Percentiles rank a stretch among this genome's conserved stretches.
Evolutionary conservation across 2,113 vertebrate species (phyloP).

Genomic region (Lutjanus erythropterus): DNA sequence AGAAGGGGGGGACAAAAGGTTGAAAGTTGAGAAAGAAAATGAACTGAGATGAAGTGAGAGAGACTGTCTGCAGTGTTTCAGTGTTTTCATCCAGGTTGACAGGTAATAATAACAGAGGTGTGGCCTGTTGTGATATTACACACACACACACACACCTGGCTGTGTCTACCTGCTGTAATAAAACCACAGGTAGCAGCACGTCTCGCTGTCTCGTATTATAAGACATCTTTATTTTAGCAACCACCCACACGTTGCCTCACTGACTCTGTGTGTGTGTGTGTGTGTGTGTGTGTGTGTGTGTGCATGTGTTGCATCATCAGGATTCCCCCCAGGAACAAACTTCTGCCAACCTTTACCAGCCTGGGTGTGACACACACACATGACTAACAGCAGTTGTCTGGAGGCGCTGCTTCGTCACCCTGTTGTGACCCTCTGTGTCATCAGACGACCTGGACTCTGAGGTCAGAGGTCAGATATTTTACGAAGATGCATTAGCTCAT

Average conservation of each 20-base stretch:
- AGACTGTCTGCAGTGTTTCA: not conserved
- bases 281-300: not conserved
- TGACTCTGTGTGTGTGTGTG: not conserved
- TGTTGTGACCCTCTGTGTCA: not conserved
- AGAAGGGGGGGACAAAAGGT: no score
- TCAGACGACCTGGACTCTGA: not conserved
- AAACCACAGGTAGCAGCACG: constrained; percentile 34
- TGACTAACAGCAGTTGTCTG: constrained; percentile 24
- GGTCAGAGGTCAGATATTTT: no score
- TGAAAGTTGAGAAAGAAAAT: not conserved
- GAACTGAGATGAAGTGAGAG: not conserved
- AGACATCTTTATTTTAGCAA: constrained; percentile 22
- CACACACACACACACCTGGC: not conserved
- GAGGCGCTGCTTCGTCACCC: constrained; percentile 19
- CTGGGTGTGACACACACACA: not conserved
- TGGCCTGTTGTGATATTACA: not conserved
- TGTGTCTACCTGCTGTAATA: not conserved
- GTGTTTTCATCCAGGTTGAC: not conserved
- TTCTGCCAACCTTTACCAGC: not conserved
- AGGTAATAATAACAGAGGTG: constrained; percentile 40
- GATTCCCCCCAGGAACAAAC: constrained; percentile 34
- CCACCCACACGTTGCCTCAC: not conserved
- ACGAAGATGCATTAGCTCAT: no score
- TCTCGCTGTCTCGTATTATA: not conserved
- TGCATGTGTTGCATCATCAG: constrained; percentile 30